Percentiles rank a stretch among this genome's conserved stretches.
These are phyloP conservation scores for Dromas ardeola DNA, from an alignment of 2,113 vertebrate genomes.

Conservation along the genomic window DNA sequence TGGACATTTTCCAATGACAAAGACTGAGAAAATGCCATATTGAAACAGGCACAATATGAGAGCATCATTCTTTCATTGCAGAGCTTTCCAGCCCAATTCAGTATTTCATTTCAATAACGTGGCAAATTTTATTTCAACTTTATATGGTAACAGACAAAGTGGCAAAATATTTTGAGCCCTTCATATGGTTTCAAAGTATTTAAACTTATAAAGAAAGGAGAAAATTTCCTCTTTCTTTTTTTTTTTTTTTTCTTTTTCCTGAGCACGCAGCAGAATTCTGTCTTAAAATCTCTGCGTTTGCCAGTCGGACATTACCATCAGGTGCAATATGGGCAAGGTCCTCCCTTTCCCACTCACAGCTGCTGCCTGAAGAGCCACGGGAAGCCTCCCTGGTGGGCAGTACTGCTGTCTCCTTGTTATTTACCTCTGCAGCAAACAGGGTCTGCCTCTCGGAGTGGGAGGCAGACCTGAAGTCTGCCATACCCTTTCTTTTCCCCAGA, in stretches of 20 bases:
- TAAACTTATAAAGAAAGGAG: background rate
- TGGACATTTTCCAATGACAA: background rate
- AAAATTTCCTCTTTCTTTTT: background rate
- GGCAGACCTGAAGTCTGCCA: background rate
- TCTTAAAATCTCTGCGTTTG: background rate
- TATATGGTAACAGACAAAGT: background rate
- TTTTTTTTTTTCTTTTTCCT: background rate
- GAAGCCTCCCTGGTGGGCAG: background rate
- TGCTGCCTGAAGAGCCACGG: background rate
- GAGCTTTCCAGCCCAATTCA: background rate
- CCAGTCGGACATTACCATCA: accelerated
- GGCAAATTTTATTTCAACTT: background rate
- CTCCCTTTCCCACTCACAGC: background rate
- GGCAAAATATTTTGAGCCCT: background rate
- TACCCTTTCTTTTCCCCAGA: background rate
- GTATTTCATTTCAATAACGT: background rate
- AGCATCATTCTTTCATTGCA: background rate
- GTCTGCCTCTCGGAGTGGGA: background rate
- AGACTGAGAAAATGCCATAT: background rate
- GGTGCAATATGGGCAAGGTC: background rate
- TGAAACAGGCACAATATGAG: background rate
- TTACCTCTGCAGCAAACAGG: background rate
- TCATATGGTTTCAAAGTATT: background rate
- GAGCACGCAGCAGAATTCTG: background rate
- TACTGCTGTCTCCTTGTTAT: accelerated